Base-by-base conservation (phyloP, 2,888 invertebrate species). In the Synanthedon formicaeformis region DNA sequence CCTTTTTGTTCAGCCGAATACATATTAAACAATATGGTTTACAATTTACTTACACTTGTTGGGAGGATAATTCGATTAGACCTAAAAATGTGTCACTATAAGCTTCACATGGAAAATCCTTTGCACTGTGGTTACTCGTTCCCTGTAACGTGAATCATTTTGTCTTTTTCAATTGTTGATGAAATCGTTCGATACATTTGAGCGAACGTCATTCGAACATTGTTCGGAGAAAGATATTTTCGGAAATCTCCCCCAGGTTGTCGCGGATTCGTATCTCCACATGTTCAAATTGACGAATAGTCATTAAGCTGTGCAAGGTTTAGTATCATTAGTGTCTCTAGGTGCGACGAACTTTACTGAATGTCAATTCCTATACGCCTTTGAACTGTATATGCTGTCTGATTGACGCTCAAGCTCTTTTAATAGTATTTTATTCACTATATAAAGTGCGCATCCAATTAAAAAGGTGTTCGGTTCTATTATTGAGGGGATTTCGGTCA, bases 161-260 rank as follows among this genome's bases (percentile, higher is more conserved):
- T 45, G 12, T 45, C 45, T n/a, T 45, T 8, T 14, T 45, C 12
- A 45, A 14, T 45, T 34, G 10, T 13, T 45, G 6, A 45, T 45
- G 6, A 45, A 13, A 45, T 45, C 13, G 3, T 45, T 34, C 27
- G 27, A 27, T n/a, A n/a, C n/a, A n/a, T n/a, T 27, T 45, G n/a
- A 45, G n/a, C 13, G n/a, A 45, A 5, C 12, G n/a, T 12, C 41
- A 6, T 27, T 27, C 34, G 34, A 34, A 45, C 45, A 3, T 45
- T 13, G 45, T 12, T 45, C 45, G 63, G 62, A 60, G 58, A 53
- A 54, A 27, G 45, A 57, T 80, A 81, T 79, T 81, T 83, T 81
- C 62, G 80, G 75, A 70, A 56, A 71, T 69, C 64, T 81, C 82
- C 68, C 83, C 83, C 82, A 67, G 71, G 70, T 71, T 58, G 81